Percentiles rank a stretch among this genome's conserved stretches.
These are phyloP conservation scores for Hyphantria cunea DNA, from an alignment of 1,140 invertebrate genomes.

Conservation along the genomic window DNA sequence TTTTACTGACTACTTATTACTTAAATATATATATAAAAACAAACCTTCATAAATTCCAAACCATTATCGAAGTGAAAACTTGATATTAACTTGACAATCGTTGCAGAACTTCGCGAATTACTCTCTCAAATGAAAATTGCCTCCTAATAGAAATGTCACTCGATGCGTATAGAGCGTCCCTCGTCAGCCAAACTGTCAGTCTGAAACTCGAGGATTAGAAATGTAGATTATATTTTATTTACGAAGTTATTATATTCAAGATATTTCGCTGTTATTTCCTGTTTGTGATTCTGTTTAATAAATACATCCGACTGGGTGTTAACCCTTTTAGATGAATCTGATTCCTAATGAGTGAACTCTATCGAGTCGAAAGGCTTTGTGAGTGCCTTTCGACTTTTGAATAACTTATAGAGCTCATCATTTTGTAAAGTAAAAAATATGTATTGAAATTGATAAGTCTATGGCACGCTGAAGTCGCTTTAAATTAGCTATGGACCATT, in stretches of 20 bases:
- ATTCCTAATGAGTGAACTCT: conserved; percentile 8
- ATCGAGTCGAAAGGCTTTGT: too few relatives aligned
- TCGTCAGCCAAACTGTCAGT: conserved; percentile 26
- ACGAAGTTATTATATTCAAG: conserved; percentile 9
- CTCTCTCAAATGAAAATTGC: conserved; percentile 16
- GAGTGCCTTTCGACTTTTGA: not conserved
- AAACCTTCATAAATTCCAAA: not conserved
- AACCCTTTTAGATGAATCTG: not conserved
- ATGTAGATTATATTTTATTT: conserved; percentile 27
- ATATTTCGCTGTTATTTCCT: conserved; percentile 21
- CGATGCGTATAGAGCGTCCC: conserved; percentile 9
- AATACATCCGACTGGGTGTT: conserved; percentile 6
- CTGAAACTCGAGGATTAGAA: conserved; percentile 20
- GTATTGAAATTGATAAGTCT: not conserved
- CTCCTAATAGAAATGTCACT: conserved; percentile 26
- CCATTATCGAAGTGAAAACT: conserved; percentile 12
- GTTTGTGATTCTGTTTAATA: conserved; percentile 7
- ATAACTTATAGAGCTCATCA: not conserved
- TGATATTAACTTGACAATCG: conserved; percentile 9
- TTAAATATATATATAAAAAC: too few relatives aligned
- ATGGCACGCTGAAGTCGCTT: too few relatives aligned
- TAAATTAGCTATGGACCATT: too few relatives aligned
- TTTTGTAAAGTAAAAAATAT: too few relatives aligned
- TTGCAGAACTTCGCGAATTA: conserved; percentile 15
- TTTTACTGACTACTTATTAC: too few relatives aligned